A percentile compares a stretch with the other conserved stretches of the same genome.
Evolutionary conservation across 2,113 vertebrate genomes (phyloP).

Genomic region (Notothenia coriiceps): DNA sequence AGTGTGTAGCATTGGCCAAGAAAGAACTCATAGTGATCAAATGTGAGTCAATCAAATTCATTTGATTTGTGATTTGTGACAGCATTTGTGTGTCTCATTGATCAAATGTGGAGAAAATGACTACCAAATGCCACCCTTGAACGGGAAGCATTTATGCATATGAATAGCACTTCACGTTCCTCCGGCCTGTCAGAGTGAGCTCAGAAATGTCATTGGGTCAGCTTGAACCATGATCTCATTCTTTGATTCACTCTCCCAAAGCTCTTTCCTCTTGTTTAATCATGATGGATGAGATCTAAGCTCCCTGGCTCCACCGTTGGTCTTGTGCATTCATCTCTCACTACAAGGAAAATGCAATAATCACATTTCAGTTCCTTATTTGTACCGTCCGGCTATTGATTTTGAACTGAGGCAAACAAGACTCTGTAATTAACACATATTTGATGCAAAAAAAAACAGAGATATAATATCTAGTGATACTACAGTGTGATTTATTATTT

Average conservation of each 20-base stretch:
- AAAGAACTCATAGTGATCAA: too few species aligned
- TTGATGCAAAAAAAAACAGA: background rate
- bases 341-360: background rate
- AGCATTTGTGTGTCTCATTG: too few species aligned
- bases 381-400: background rate
- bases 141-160: background rate
- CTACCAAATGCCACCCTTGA: too few species aligned
- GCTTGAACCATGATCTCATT: background rate
- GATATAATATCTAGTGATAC: background rate
- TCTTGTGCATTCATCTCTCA: background rate
- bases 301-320: background rate
- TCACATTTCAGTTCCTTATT: background rate
- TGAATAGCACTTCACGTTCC: background rate
- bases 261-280: background rate
- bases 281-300: background rate
- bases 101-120: too few species aligned
- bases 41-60: too few species aligned
- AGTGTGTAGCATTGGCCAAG: too few species aligned
- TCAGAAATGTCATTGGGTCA: background rate
- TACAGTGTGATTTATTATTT: background rate
- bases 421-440: background rate
- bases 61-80: too few species aligned
- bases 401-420: background rate
- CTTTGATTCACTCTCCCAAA: too few species aligned
- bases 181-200: background rate